A percentile compares a stretch with the other conserved stretches of the same genome.
phyloP scores from a whole-genome alignment of 2,888 invertebrate genomes.

The Trissolcus brochymenae region DNA sequence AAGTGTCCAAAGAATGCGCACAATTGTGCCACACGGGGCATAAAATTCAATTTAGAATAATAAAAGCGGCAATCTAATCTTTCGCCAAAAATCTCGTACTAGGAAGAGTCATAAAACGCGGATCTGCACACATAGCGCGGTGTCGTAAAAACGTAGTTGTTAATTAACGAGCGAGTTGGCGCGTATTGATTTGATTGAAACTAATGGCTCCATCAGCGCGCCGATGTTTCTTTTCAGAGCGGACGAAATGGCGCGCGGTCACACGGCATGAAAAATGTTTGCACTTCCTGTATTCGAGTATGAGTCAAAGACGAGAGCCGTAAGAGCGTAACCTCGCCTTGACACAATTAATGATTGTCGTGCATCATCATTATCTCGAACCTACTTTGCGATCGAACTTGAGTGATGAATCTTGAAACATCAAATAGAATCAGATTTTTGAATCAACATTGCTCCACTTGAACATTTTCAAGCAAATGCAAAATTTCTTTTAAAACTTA shows the following conservation, averaged over 20 bases:
- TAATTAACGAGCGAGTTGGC: constrained; percentile 3
- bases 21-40: not conserved
- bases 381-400: constrained; percentile 37
- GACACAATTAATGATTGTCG: constrained; percentile 61
- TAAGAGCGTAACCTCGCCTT: constrained; percentile 54
- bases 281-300: constrained; percentile 52
- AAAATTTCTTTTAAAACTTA: too few species aligned
- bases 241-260: constrained; percentile 9
- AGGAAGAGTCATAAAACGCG: constrained; percentile 28
- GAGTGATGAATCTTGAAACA: constrained; percentile 11
- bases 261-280: constrained; percentile 13
- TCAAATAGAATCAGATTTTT: not conserved
- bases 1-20: too few species aligned
- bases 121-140: constrained; percentile 28
- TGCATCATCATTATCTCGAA: constrained; percentile 59
- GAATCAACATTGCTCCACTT: too few species aligned
- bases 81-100: constrained; percentile 37
- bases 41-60: constrained; percentile 20
- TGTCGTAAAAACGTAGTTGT: constrained; percentile 5
- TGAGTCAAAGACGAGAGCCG: constrained; percentile 29
- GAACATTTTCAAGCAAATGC: too few species aligned
- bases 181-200: constrained; percentile 24
- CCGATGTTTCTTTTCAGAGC: constrained; percentile 5
- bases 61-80: constrained; percentile 22
- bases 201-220: constrained; percentile 26